Conservation (phyloP, 2,888 invertebrate species). For the Latrodectus hesperus region DNA sequence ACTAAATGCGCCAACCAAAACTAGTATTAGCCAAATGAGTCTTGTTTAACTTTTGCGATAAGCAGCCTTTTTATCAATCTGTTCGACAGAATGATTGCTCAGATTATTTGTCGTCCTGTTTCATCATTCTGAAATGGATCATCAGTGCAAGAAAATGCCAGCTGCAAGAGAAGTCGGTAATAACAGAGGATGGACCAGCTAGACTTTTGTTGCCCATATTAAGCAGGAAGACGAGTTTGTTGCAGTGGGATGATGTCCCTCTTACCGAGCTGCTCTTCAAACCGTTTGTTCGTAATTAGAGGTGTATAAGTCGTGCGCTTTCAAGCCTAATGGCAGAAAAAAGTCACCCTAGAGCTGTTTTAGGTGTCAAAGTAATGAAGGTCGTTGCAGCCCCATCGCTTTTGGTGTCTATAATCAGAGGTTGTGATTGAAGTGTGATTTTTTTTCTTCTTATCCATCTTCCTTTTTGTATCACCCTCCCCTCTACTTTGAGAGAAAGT, state of each 20-base stretch:
- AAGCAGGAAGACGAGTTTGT: constrained; percentile 23
- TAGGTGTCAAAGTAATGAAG: constrained; percentile 61
- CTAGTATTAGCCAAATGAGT: not conserved
- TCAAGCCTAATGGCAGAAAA: constrained; percentile 47
- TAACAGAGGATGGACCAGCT: constrained; percentile 41
- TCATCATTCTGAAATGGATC: constrained; percentile 11
- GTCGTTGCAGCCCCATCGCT: constrained; percentile 57
- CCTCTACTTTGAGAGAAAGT: not conserved
- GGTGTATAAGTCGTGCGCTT: constrained; percentile 59
- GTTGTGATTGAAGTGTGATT: constrained; percentile 44
- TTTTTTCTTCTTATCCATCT: not conserved
- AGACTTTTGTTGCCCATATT: constrained; percentile 41
- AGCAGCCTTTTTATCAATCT: constrained; percentile 1
- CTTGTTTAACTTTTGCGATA: constrained; percentile 6
- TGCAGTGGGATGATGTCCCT: not conserved
- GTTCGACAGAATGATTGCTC: constrained; percentile 8
- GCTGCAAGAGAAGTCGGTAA: constrained; percentile 36
- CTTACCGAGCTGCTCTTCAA: constrained; percentile 8
- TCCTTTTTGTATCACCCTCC: not conserved
- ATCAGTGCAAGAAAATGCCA: constrained; percentile 17
- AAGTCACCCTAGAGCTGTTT: constrained; percentile 40
- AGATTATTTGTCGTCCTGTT: constrained; percentile 21
- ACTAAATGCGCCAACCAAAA: not conserved
- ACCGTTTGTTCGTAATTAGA: constrained; percentile 46
- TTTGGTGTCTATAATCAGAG: constrained; percentile 53